Evolutionary conservation across 2,888 invertebrate genomes (phyloP), one percentile per base, ranked within the genome.

Genomic region (Latrodectus elegans): DNA sequence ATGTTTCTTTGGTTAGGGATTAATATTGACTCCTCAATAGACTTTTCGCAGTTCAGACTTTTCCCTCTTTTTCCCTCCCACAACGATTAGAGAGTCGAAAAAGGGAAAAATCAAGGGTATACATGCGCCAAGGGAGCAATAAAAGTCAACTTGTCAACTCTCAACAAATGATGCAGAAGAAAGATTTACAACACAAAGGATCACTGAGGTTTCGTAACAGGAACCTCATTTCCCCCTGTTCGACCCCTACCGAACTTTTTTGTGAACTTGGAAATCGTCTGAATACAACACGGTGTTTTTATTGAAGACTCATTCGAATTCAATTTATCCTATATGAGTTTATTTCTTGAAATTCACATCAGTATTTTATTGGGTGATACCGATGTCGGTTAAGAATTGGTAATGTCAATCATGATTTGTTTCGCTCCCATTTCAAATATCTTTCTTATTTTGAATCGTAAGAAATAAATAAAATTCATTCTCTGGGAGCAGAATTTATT

Each of bases 121-220:
- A 65, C 22, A 22, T 38, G 38, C 82, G 55, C 68, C 55, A 15
- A 9, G 82, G 75, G 82, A 82, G 82, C 75, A 74, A 82, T 82
- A 75, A 82, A 82, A 82, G 82, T 82, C 82, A 82, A 82, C 75
- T 75, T 80, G 80, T 80, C 80, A 80, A 73, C 80, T 26, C 51
- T 70, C 82, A 82, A 82, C 82, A 82, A 82, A 82, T 82, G 75
- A 75, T 74, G 60, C 82, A 75, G 75, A 82, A 75, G 82, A 82
- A 70, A 74, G 82, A 82, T 82, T 82, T 82, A 75, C 75, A 75
- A 75, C 75, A 70, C 68, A 74, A 75, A 82, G 53, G 75, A 82
- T 75, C 68, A 55, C 82, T 75, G 75, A n/a, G 82, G 70, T 73
- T 74, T 26, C 22, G 22, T n/a, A 15, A 60, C 60, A 11, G 9